Percentiles rank a stretch among this genome's conserved stretches.
phyloP scores from a whole-genome alignment of 2,113 vertebrate species.

The Meles meles region DNA sequence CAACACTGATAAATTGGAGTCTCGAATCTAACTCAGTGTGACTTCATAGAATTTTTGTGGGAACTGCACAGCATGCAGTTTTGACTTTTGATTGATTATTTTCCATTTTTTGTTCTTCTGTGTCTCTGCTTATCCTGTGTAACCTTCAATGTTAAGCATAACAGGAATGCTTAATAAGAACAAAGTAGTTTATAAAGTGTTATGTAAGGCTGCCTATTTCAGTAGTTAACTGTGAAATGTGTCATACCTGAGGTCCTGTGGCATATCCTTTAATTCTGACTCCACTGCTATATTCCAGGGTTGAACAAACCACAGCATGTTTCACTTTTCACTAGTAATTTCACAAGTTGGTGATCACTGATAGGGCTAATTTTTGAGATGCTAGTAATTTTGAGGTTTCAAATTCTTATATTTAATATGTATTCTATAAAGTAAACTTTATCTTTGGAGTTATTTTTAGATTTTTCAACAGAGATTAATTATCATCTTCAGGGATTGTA shows the following conservation, averaged over 20 bases:
- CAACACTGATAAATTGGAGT: not conserved
- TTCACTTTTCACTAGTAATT: not conserved
- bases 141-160: slow-evolving; percentile 50
- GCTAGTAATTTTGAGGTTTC: slow-evolving; percentile 10
- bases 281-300: not conserved
- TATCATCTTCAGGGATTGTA: not conserved
- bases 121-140: slow-evolving; percentile 47
- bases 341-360: not conserved
- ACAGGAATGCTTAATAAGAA: slow-evolving; percentile 31
- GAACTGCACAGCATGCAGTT: not conserved
- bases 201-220: slow-evolving; percentile 23
- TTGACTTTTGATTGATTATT: slow-evolving; percentile 41
- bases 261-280: slow-evolving; percentile 1
- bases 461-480: slow-evolving; percentile 16
- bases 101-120: slow-evolving; percentile 36
- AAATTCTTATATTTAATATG: slow-evolving; percentile 2
- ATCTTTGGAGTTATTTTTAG: not conserved
- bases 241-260: not conserved
- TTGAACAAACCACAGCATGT: not conserved
- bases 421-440: not conserved
- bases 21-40: not conserved
- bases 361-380: not conserved
- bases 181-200: slow-evolving; percentile 28
- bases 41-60: slow-evolving; percentile 32
- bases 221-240: slow-evolving; percentile 37